Percentiles rank a stretch among this genome's conserved stretches.
Conservation (phyloP, 1,140 invertebrate genomes). For the Fragariocoptes setiger region DNA sequence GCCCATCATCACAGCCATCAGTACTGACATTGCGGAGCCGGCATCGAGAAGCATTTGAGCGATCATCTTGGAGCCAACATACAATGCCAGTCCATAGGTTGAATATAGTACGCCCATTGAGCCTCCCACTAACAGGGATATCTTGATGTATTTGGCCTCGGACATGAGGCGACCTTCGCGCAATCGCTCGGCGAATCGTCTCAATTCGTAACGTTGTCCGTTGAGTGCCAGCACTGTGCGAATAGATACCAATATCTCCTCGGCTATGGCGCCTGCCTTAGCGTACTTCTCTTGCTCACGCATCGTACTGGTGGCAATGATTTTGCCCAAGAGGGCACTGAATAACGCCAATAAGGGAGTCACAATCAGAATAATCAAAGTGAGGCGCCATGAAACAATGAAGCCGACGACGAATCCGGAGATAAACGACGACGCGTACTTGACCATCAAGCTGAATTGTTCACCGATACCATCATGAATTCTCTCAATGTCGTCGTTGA, state of each 20-base stretch:
- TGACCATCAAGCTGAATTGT: conserved; percentile 20
- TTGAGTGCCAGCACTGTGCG: conserved; percentile 19
- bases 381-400: conserved; percentile 9
- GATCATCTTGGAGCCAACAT: not conserved
- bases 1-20: not conserved
- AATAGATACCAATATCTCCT: conserved; percentile 18
- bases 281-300: conserved; percentile 15
- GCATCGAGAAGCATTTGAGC: not conserved
- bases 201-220: conserved; percentile 21
- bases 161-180: conserved; percentile 27
- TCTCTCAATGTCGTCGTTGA: conserved; percentile 30
- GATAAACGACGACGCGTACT: conserved; percentile 14
- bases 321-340: conserved; percentile 9
- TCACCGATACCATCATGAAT: conserved; percentile 24
- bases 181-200: not conserved
- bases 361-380: conserved; percentile 9
- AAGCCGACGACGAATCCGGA: conserved; percentile 10
- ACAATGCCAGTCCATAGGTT: not conserved
- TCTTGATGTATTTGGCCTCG: conserved; percentile 33
- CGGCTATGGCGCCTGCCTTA: conserved; percentile 20
- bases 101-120: not conserved
- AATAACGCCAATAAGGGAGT: conserved; percentile 5
- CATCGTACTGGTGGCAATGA: conserved; percentile 7
- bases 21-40: not conserved
- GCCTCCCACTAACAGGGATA: conserved; percentile 16